Base-by-base conservation (phyloP, 2,113 vertebrate species). In the Myrmophylax atrothorax region DNA sequence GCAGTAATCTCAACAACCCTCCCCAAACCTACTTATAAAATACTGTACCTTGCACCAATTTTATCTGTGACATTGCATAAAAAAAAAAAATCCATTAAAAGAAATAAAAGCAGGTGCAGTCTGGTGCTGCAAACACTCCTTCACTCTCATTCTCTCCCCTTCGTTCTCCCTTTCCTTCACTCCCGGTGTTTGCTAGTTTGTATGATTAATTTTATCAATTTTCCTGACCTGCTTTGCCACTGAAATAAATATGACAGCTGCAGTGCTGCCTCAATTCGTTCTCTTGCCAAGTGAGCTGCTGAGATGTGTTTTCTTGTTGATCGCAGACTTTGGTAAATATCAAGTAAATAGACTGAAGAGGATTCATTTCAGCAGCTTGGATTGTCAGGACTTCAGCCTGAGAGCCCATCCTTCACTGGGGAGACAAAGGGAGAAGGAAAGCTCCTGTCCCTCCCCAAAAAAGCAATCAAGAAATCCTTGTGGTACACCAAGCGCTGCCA, bases 171-270 rank as follows among this genome's bases (percentile, higher is more conserved):
- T 81, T 97, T 97, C 96, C 97, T 97, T 97, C 96, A 79, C 97
- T 98, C 97, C 96, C 63, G 89, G 97, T 97, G 98, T 97, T 98
- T 97, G 96, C 97, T 98, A 94, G 97, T 98, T 98, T 97, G 97
- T 98, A 96, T 98, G 98, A 98, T 98, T 98, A 98, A 98, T 98
- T 98, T 97, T 97, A 98, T 98, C 98, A 97, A 98, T 98, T 98
- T 98, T 97, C 97, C 97, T 98, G 98, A 98, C 98, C 98, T 97
- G 97, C 97, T 98, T 97, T 98, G 98, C 97, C 98, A 96, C 97
- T 38, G 96, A 98, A 98, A 98, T 97, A 97, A 97, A 98, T 97
- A 97, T 97, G 98, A 98, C 98, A 97, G 98, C 98, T 97, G 97
- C 96, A 77, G 89, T 75, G 96, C 97, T 96, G 97, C 97, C 97